phyloP scores from a whole-genome alignment of 2,113 vertebrate species.

The Hydropotes inermis region DNA sequence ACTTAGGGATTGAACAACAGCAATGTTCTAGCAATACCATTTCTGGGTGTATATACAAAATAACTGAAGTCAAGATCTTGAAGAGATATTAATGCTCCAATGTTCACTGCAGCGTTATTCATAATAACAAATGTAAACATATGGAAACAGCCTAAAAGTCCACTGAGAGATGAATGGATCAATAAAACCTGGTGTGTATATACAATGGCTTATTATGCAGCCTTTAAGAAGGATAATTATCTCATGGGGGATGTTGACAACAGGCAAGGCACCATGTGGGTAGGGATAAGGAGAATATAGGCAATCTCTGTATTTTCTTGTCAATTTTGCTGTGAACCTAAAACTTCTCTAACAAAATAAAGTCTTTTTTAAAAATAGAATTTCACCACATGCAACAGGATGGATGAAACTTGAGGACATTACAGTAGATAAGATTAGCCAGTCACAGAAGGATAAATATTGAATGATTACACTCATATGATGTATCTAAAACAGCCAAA shows the following conservation, averaged over 20 bases:
- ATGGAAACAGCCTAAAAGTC: not conserved
- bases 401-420: not conserved
- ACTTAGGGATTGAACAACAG: not conserved
- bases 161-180: not conserved
- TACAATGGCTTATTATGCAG: not conserved
- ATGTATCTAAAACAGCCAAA: not conserved
- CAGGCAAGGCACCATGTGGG: not conserved
- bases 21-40: not conserved
- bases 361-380: not conserved
- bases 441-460: not conserved
- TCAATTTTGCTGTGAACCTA: not conserved
- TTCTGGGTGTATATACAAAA: not conserved
- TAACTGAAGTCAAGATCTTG: not conserved
- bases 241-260: not conserved
- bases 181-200: not conserved
- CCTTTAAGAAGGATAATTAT: not conserved
- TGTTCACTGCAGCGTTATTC: not conserved
- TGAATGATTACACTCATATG: not conserved
- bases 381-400: not conserved
- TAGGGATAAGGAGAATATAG: not conserved
- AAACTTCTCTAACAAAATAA: not conserved
- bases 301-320: not conserved
- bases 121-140: not conserved
- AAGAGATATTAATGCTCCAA: not conserved
- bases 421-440: not conserved